Evolutionary conservation across 1,140 invertebrate genomes (phyloP).

Genomic region (Euborellia annulipes): DNA sequence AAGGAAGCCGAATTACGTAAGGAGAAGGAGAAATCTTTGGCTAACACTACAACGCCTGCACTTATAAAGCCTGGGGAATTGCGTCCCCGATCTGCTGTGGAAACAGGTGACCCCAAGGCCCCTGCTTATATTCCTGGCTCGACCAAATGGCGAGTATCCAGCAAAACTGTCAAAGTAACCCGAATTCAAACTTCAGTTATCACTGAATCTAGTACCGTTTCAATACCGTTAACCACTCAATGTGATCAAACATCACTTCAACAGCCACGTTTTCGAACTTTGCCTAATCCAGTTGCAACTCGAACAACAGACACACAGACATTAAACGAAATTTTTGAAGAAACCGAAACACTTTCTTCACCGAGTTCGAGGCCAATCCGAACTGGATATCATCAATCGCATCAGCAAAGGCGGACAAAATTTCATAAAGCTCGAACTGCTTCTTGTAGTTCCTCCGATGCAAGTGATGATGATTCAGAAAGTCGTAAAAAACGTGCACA

Average conservation of each 20-base stretch:
- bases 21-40: constrained; percentile 10
- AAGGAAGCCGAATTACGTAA: constrained; percentile 23
- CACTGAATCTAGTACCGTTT: constrained; percentile 32
- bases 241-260: constrained; percentile 22
- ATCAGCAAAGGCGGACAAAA: constrained; percentile 44
- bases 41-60: neutral
- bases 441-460: constrained; percentile 77
- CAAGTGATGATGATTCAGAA: constrained; percentile 81
- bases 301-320: constrained; percentile 32
- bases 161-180: constrained; percentile 9
- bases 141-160: constrained; percentile 10
- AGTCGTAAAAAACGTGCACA: constrained; percentile 59
- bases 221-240: constrained; percentile 29
- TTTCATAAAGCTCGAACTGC: constrained; percentile 64
- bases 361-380: constrained; percentile 11
- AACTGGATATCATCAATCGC: constrained; percentile 8
- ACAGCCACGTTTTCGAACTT: constrained; percentile 30
- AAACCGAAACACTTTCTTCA: constrained; percentile 30
- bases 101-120: neutral
- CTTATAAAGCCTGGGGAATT: constrained; percentile 3
- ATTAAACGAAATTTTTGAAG: constrained; percentile 57
- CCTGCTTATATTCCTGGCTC: constrained; percentile 12
- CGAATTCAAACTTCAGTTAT: constrained; percentile 19
- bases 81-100: constrained; percentile 1
- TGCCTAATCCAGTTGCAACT: constrained; percentile 20